A percentile compares a stretch with the other conserved stretches of the same genome.
Conservation (phyloP, 2,113 vertebrate genomes). For the Benitochromis conjunctus region DNA sequence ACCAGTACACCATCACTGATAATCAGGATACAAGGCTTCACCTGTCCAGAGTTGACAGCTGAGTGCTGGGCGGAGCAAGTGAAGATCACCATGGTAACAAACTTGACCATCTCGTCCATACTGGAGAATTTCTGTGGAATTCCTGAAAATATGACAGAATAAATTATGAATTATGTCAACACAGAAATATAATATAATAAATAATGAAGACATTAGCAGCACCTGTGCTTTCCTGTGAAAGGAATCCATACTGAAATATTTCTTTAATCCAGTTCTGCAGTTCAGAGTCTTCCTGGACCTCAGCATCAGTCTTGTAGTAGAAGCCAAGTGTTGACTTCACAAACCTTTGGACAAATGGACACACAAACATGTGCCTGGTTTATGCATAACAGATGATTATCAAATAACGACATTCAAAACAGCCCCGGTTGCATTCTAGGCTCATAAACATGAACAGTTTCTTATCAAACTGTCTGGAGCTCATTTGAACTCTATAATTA, state of each 20-base stretch:
- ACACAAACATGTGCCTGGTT: neutral
- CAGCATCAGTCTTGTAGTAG: slow-evolving; percentile 51
- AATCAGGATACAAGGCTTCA: neutral
- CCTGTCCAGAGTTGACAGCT: slow-evolving; percentile 63
- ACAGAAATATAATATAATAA: neutral
- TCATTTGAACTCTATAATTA: too few species aligned
- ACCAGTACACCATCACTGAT: neutral
- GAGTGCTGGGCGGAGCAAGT: slow-evolving; percentile 49
- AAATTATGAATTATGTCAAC: neutral
- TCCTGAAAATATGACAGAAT: slow-evolving; percentile 15
- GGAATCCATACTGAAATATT: slow-evolving; percentile 75
- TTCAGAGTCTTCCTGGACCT: slow-evolving; percentile 65
- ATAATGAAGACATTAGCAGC: neutral
- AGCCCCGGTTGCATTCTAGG: too few species aligned
- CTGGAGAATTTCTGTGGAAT: slow-evolving; percentile 38
- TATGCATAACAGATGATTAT: neutral
- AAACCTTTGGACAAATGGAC: slow-evolving; percentile 47
- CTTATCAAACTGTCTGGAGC: too few species aligned
- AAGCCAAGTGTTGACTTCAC: slow-evolving; percentile 43
- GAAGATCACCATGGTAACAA: slow-evolving; percentile 67
- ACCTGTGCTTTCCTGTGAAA: slow-evolving; percentile 68
- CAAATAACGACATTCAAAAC: neutral
- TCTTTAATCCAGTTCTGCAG: slow-evolving; percentile 77
- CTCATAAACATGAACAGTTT: neutral
- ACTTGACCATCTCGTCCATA: slow-evolving; percentile 43